Conservation (phyloP, 2,888 invertebrate species). For the Subacronicta megacephala region DNA sequence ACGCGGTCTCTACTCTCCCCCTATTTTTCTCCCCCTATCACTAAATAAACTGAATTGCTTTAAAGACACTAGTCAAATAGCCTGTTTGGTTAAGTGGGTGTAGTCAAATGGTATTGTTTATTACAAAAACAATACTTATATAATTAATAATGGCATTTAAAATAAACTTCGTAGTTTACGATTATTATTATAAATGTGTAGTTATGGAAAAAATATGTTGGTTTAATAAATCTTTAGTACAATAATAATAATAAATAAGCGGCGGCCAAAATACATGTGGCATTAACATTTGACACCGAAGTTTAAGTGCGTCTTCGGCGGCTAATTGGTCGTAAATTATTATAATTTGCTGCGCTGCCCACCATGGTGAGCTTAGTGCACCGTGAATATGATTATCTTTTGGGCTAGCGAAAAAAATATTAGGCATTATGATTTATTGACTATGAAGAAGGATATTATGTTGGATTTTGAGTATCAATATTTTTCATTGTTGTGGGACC, state of each 20-base stretch:
- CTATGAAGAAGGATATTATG: neutral
- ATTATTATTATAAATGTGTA: slow-evolving; percentile 53
- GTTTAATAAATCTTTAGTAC: slow-evolving; percentile 63
- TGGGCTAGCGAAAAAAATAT: slow-evolving; percentile 62
- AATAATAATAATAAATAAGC: slow-evolving; percentile 73
- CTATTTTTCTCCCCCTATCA: no score
- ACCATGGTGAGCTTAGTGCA: slow-evolving; percentile 65
- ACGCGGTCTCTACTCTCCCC: no score
- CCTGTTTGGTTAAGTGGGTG: no score
- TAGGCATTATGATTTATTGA: slow-evolving; percentile 55
- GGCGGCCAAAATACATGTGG: slow-evolving; percentile 68
- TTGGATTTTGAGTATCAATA: slow-evolving; percentile 1
- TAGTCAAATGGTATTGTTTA: no score
- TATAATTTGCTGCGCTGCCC: slow-evolving; percentile 76
- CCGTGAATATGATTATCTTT: slow-evolving; percentile 69
- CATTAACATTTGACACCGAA: slow-evolving; percentile 69
- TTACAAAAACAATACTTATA: slow-evolving; percentile 49
- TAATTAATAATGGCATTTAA: slow-evolving; percentile 56
- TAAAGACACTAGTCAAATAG: no score
- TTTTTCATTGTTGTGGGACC: no score
- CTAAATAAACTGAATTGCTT: no score
- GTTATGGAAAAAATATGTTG: slow-evolving; percentile 54
- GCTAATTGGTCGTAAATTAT: slow-evolving; percentile 83
- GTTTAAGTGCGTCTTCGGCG: slow-evolving; percentile 66
- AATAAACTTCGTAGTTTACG: slow-evolving; percentile 48